Evolutionary conservation across 2,797 vertebrate genomes (phyloP).

Genomic region (Onychomys leucogaster): DNA sequence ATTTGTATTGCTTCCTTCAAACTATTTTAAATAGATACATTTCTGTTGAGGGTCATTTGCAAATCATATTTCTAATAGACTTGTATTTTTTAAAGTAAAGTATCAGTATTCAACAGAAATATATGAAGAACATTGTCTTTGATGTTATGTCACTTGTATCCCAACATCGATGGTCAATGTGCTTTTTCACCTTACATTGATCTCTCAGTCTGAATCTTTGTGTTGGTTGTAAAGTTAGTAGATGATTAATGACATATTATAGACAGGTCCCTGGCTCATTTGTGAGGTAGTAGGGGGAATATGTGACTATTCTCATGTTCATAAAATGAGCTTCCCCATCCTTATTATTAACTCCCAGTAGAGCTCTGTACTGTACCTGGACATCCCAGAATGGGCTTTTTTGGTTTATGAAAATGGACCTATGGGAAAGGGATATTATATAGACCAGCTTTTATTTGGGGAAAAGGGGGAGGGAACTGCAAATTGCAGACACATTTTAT

Average conservation of each 20-base stretch:
- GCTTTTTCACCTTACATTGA: not conserved
- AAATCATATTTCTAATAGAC: slow-evolving; percentile 71
- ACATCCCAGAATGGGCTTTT: not conserved
- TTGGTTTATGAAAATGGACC: not conserved
- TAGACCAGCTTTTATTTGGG: not conserved
- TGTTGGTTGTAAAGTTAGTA: not conserved
- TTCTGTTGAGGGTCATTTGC: slow-evolving; percentile 69
- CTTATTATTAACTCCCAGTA: not conserved
- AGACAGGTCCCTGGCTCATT: not conserved
- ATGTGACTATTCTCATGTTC: not conserved
- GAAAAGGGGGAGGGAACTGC: not conserved
- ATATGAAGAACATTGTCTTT: not conserved
- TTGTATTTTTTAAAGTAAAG: slow-evolving; percentile 65
- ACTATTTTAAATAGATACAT: slow-evolving; percentile 78
- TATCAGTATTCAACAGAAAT: slow-evolving; percentile 50
- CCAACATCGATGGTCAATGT: not conserved
- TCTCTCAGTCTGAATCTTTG: not conserved
- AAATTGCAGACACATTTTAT: not conserved
- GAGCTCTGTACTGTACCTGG: not conserved
- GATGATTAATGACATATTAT: not conserved
- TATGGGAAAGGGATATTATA: not conserved
- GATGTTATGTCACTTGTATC: not conserved
- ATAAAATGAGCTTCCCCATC: not conserved
- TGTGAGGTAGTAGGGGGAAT: not conserved
- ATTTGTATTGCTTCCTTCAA: slow-evolving; percentile 53